Evolutionary conservation across 1,140 invertebrate species (phyloP).

Genomic region (Bombus balteatus): DNA sequence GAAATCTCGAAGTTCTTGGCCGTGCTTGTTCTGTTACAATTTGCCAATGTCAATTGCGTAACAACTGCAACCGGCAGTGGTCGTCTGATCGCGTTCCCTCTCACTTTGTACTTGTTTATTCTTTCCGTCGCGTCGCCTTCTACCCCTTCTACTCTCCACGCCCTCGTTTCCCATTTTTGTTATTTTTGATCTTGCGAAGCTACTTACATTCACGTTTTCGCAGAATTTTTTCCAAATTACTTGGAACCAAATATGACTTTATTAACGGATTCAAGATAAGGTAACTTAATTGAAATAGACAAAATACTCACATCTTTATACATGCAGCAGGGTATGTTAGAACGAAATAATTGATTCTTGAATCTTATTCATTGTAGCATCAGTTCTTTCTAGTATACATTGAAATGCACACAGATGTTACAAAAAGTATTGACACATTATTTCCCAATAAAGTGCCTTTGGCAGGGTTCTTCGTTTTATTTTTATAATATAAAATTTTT

Average conservation of each 20-base stretch:
- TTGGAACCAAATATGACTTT: not conserved
- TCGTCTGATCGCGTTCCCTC: constrained; percentile 84
- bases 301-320: not conserved
- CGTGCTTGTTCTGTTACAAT: constrained; percentile 52
- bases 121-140: not conserved
- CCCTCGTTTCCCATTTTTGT: not conserved
- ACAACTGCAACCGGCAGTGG: constrained; percentile 78
- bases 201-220: not conserved
- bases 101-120: not conserved
- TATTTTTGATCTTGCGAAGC: not conserved
- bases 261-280: not conserved
- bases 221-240: not conserved
- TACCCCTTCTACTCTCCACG: not conserved
- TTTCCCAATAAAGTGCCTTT: too few relatives aligned
- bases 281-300: not conserved
- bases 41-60: constrained; percentile 39
- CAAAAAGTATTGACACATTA: too few relatives aligned
- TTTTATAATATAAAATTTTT: too few relatives aligned
- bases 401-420: not conserved
- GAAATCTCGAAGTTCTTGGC: constrained; percentile 63
- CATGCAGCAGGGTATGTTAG: not conserved
- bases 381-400: not conserved
- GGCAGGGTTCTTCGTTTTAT: too few relatives aligned
- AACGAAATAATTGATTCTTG: not conserved
- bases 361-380: not conserved